phyloP scores from a whole-genome alignment of 30 jellyfish, hydroid and myxozoan genomes.

The Morbakka virulenta region DNA sequence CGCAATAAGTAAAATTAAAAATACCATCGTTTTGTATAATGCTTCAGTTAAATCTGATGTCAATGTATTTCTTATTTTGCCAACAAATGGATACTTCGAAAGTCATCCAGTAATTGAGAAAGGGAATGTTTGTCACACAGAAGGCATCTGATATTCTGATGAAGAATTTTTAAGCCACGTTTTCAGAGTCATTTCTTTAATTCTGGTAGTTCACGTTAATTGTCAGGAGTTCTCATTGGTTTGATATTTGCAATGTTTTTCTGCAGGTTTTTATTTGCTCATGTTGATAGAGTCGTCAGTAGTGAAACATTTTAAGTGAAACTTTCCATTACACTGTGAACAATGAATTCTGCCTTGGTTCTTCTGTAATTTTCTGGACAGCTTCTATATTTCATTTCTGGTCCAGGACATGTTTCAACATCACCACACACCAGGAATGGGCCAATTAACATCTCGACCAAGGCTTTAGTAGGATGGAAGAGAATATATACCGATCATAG shows the following conservation, averaged over 20 bases:
- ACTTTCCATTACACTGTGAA: constrained; percentile 15
- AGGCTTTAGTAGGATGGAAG: constrained; percentile 1
- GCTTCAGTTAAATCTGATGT: too few species aligned
- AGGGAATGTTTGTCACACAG: too few species aligned
- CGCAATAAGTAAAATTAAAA: too few species aligned
- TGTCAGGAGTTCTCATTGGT: background rate
- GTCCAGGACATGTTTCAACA: constrained; percentile 1
- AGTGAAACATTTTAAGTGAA: too few species aligned
- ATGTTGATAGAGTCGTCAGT: background rate
- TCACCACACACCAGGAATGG: constrained; percentile 5
- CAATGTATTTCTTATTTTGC: too few species aligned
- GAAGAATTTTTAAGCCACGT: constrained; percentile 6
- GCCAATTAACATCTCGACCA: constrained; percentile 13
- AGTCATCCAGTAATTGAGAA: too few species aligned
- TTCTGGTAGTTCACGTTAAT: background rate
- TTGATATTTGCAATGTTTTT: constrained; percentile 9
- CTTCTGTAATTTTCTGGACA: constrained; percentile 5
- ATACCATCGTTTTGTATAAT: too few species aligned
- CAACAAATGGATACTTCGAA: too few species aligned
- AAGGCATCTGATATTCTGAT: too few species aligned
- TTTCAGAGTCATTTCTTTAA: constrained; percentile 1
- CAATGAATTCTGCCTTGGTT: constrained; percentile 7
- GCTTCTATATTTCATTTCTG: constrained; percentile 1
- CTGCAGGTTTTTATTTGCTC: background rate
- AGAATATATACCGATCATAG: constrained; percentile 1